phyloP scores from a whole-genome alignment of 2,888 invertebrate genomes.

The Proisotoma minuta region DNA sequence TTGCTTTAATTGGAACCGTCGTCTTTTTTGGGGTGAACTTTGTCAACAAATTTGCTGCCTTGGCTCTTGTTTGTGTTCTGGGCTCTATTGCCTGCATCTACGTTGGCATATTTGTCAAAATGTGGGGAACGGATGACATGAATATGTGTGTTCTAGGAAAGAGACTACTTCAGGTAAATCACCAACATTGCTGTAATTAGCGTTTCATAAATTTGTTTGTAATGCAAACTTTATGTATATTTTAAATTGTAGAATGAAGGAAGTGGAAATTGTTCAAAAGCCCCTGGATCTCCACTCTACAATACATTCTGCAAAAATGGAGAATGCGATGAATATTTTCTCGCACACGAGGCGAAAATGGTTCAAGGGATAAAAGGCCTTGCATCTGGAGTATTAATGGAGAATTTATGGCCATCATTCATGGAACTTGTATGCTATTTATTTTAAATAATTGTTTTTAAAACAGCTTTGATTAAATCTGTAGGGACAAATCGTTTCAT shows the following conservation, averaged over 20 bases:
- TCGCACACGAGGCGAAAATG: constrained; percentile 61
- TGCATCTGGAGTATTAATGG: constrained; percentile 83
- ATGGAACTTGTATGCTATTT: too few relatives aligned
- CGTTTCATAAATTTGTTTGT: too few relatives aligned
- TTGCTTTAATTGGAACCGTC: constrained; percentile 81
- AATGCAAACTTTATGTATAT: too few relatives aligned
- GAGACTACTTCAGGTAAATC: constrained; percentile 76
- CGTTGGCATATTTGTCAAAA: constrained; percentile 88
- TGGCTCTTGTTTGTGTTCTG: constrained; percentile 89
- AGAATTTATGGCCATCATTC: constrained; percentile 53
- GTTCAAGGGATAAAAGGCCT: constrained; percentile 86
- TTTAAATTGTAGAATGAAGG: too few relatives aligned
- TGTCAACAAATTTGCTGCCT: constrained; percentile 95
- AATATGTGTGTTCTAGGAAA: constrained; percentile 91
- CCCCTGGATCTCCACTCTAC: constrained; percentile 63
- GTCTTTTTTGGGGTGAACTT: constrained; percentile 97
- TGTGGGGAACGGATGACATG: constrained; percentile 80
- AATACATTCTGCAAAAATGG: constrained; percentile 63
- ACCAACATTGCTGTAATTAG: too few relatives aligned
- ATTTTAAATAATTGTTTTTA: too few relatives aligned
- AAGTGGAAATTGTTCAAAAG: constrained; percentile 73
- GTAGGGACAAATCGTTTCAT: constrained; percentile 36
- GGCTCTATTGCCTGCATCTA: constrained; percentile 90
- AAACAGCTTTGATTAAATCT: too few relatives aligned
- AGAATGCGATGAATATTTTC: constrained; percentile 77